phyloP scores from a whole-genome alignment of 2,113 vertebrate species.

The Mesitornis unicolor region DNA sequence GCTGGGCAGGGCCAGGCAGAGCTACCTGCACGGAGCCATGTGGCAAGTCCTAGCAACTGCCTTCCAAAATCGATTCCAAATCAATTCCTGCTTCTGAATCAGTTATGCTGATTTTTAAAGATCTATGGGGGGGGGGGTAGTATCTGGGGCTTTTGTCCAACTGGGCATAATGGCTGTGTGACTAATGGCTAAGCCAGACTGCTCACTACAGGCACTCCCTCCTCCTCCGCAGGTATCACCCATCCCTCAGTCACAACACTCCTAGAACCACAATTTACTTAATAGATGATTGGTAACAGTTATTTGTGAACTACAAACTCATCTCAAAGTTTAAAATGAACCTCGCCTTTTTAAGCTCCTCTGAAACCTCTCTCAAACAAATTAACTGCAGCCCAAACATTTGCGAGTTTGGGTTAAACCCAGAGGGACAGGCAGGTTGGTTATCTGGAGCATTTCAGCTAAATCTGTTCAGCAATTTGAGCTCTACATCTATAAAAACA shows the following conservation, averaged over 20 bases:
- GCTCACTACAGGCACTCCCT: not conserved
- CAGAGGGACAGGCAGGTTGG: not conserved
- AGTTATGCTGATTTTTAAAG: not conserved
- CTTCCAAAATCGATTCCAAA: not conserved
- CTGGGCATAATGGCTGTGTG: accelerated
- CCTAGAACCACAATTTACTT: not conserved
- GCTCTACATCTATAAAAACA: not conserved
- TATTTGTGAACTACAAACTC: not conserved
- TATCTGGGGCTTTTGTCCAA: not conserved
- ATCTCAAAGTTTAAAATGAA: not conserved
- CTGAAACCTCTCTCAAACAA: not conserved
- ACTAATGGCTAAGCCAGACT: not conserved
- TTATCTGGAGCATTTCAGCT: not conserved
- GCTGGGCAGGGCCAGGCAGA: not conserved
- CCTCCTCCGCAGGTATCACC: not conserved
- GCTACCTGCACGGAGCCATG: accelerated
- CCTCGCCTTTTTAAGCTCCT: not conserved
- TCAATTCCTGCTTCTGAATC: not conserved
- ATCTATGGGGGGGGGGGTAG: not conserved
- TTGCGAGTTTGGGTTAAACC: not conserved
- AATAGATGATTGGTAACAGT: not conserved
- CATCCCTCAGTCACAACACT: not conserved
- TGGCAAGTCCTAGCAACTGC: not conserved
- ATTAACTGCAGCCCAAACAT: not conserved
- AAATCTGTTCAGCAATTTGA: not conserved